Base-by-base conservation (phyloP, 2,888 invertebrate genomes). In the Unio delphinus region DNA sequence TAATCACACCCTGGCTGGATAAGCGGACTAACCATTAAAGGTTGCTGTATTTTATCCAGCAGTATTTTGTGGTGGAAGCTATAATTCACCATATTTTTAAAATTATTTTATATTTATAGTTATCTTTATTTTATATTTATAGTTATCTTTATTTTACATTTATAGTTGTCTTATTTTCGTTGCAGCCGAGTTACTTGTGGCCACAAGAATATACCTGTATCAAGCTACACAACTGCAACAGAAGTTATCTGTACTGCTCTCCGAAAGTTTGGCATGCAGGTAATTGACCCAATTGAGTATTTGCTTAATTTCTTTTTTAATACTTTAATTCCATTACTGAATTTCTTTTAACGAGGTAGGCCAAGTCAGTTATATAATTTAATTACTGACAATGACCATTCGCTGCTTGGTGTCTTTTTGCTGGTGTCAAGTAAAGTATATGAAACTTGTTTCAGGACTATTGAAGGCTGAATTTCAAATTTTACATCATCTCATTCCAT, bases 161-260 rank as follows among this genome's bases (percentile, higher is more conserved):
- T 7, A 7, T 34, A 34, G 6, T 34, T 34, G 7, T 34, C n/a
- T n/a, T 67, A n/a, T 62, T 64, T 28, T 61, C 63, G 62, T 65
- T 64, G 55, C 74, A 79, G 18, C 70, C 81, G 84, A 70, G 81
- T 81, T 56, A 76, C 82, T 45, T 76, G 81, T 64, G 79, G 83
- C 23, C 86, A 86, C 77, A 88, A 87, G 73, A 84, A 85, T 70
- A 87, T 98, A 90, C 93, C 94, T 88, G 96, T 99, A 82, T 94
- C 94, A 89, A 95, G 94, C 86, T 94, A 94, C 78, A 95, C 97
- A 76, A 95, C 95, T 71, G 95, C 98, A 79, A 95, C 95, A 78
- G 97, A 98, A 91, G 94, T 98, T 81, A 96, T 99, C 91, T 93
- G 94, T 75, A 94, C 95, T 87, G 95, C 92, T 54, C 84, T 92